Percentiles rank a stretch among this genome's conserved stretches.
Conservation (phyloP, 2,797 vertebrate species). For the Sebastes itinus region DNA sequence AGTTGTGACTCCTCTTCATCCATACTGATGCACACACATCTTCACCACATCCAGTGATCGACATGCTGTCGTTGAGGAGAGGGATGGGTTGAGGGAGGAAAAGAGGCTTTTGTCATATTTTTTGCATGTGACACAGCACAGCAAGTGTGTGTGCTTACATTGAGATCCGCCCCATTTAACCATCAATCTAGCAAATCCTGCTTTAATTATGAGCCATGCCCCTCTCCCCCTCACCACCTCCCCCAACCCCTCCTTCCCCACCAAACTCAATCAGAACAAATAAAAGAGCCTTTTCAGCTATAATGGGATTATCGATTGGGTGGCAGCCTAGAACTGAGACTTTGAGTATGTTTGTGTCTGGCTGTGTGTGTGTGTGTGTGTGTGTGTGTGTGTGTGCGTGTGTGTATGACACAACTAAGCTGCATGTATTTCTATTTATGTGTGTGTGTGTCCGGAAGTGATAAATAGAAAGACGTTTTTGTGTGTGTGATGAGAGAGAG, state of each 20-base stretch:
- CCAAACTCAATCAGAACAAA: conserved; percentile 68
- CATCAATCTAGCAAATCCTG: conserved; percentile 63
- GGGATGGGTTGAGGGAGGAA: fast-evolving
- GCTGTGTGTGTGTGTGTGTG: neutral
- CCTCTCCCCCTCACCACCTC: neutral
- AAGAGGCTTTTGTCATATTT: neutral
- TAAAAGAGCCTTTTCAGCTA: conserved; percentile 63
- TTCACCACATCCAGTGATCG: neutral
- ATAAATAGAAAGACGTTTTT: conserved; percentile 32
- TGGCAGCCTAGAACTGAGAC: conserved; percentile 54
- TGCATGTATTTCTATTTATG: conserved; percentile 10
- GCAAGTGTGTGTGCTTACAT: conserved; percentile 39
- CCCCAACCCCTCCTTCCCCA: neutral
- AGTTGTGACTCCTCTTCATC: neutral
- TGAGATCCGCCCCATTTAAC: conserved; percentile 51
- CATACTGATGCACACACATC: neutral
- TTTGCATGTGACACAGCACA: conserved; percentile 2
- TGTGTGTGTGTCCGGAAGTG: conserved; percentile 21
- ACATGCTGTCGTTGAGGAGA: neutral
- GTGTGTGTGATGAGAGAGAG: conserved; percentile 13
- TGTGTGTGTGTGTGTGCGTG: neutral
- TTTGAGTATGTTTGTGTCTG: conserved; percentile 47
- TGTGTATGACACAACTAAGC: neutral
- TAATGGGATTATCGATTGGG: conserved; percentile 74
- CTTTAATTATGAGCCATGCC: conserved; percentile 67